These are phyloP conservation scores for Microctonus brassicae DNA, from an alignment of 2,888 invertebrate genomes.

Conservation along the genomic window DNA sequence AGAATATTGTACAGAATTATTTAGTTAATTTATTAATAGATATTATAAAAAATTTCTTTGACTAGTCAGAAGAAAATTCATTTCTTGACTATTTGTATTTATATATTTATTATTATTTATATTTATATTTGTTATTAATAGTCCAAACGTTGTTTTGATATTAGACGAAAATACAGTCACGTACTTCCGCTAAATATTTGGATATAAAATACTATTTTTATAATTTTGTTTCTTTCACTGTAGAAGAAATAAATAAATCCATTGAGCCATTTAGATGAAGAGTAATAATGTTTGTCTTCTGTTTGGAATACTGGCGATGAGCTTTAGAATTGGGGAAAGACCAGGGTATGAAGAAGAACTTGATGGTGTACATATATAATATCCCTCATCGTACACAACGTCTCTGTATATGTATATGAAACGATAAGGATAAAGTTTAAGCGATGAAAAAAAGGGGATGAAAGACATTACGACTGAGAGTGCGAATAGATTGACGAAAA, in stretches of 20 bases:
- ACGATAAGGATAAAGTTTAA: not conserved
- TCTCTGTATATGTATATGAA: not conserved
- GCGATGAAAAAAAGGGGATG: not conserved
- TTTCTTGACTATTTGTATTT: too few species aligned
- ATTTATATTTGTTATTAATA: too few species aligned
- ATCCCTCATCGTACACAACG: constrained; percentile 5
- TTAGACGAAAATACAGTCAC: too few species aligned
- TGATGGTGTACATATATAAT: not conserved
- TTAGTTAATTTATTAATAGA: too few species aligned
- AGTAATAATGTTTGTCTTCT: constrained; percentile 14
- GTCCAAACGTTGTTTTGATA: too few species aligned
- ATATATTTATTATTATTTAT: too few species aligned
- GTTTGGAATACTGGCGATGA: constrained; percentile 7
- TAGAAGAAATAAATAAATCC: not conserved
- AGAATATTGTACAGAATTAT: too few species aligned
- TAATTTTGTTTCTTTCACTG: too few species aligned
- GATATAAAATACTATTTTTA: too few species aligned
- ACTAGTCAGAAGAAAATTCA: too few species aligned
- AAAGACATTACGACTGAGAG: not conserved
- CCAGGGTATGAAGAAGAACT: constrained; percentile 4
- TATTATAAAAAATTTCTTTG: too few species aligned
- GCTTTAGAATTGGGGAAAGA: constrained; percentile 6
- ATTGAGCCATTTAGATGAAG: constrained; percentile 5
- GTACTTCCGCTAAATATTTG: too few species aligned
- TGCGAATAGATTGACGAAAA: constrained; percentile 20